Conservation (phyloP, 1,140 invertebrate species). For the Drosophila ambigua region DNA sequence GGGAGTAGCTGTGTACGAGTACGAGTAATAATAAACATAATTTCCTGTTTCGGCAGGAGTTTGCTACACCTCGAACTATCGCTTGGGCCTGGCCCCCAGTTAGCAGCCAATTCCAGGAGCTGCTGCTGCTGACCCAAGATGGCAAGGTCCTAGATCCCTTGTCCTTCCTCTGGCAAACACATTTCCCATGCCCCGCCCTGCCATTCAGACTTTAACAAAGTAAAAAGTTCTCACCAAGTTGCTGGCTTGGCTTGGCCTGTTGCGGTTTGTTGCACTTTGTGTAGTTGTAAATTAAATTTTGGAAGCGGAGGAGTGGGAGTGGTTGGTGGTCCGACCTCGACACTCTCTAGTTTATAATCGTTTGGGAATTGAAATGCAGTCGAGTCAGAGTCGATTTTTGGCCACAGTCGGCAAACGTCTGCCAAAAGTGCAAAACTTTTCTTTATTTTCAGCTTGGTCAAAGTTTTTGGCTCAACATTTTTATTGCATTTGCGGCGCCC, state of each 20-base stretch:
- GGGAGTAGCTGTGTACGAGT: slow-evolving; percentile 53
- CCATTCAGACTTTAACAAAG: slow-evolving; percentile 65
- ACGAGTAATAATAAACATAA: slow-evolving; percentile 75
- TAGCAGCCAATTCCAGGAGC: slow-evolving; percentile 59
- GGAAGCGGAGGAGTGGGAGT: slow-evolving; percentile 49
- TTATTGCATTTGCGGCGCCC: slow-evolving; percentile 72
- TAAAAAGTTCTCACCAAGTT: slow-evolving; percentile 56
- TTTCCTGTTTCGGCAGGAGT: slow-evolving; percentile 45
- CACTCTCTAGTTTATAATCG: slow-evolving; percentile 74
- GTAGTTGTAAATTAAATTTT: slow-evolving; percentile 81
- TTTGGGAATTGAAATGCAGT: slow-evolving; percentile 82
- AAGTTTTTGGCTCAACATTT: slow-evolving; percentile 69
- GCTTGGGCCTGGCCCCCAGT: slow-evolving; percentile 25
- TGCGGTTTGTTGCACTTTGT: slow-evolving; percentile 35
- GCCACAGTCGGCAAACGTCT: slow-evolving; percentile 53
- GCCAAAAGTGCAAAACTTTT: slow-evolving; percentile 28
- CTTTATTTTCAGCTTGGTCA: slow-evolving; percentile 55
- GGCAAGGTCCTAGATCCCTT: slow-evolving; percentile 17
- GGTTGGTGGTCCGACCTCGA: slow-evolving; percentile 31
- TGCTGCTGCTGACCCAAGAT: slow-evolving; percentile 24
- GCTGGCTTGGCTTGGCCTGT: slow-evolving; percentile 48
- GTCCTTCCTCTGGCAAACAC: slow-evolving; percentile 69
- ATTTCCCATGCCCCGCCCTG: slow-evolving; percentile 27
- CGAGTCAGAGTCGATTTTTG: slow-evolving; percentile 51
- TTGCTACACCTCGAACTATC: neutral